Base-by-base conservation (phyloP, 2,113 vertebrate species). In the Pseudorhombus dupliciocellatus region DNA sequence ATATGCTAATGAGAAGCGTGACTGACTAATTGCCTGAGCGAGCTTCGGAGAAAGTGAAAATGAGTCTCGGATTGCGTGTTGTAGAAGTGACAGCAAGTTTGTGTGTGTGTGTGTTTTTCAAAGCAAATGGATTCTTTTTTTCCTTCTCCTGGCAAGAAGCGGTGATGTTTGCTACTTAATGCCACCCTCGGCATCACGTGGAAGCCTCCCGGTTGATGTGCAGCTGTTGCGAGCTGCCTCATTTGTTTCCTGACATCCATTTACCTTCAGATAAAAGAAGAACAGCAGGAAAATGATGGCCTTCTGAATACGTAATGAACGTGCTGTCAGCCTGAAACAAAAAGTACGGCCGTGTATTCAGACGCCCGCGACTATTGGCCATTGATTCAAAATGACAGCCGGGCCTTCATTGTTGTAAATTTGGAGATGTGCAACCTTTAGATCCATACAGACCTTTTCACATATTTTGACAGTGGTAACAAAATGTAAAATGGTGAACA, bases 191-290 rank as follows among this genome's bases (percentile, higher is more conserved):
- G 67, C 84, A 64, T 84, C 73, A 73, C 83, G 40, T 50, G 79
- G 75, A 80, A 73, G 77, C 75, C 57, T 77, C 65, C 75, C 26
- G 79, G 71, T 75, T 90, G 88, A 81, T 80, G 88, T 88, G 87
- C 87, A 90, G 84, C 88, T 89, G 87, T 85, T 89, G 81, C 66
- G 57, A 65, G 79, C 77, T 37, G 87, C 83, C 85, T 91, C 88
- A 80, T 90, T 90, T 89, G 86, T 88, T 87, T 79, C 72, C 79
- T 66, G 90, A 91, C 87, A 84, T 58, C 83, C 87, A 87, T 90
- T 91, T 89, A 88, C 87, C 81, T 80, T 73, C 3, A 85, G 83
- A 89, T 88, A 80, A 91, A 89, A 81, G 76, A 58, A 68, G 77
- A 85, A 76, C 83, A 67, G 87, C 66, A n/a, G 57, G 88, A 80